Evolutionary conservation across 1,140 invertebrate genomes (phyloP), one percentile per base, ranked within the genome.

Genomic region (Brachionus paranguensis): DNA sequence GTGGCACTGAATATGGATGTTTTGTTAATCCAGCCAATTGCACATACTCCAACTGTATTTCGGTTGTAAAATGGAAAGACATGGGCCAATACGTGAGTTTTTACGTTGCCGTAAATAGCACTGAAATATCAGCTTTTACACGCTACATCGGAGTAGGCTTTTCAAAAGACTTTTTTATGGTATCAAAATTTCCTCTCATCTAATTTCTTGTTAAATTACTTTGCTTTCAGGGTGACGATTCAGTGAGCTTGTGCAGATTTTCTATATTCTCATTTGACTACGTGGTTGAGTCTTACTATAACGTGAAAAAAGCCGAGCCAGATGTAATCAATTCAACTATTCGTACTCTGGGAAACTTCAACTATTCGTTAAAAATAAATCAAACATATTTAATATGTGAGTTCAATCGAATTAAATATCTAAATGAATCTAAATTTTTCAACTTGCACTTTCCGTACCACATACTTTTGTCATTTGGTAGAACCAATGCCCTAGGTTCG

Each of bases 211-310:
- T 14, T 68, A 68, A 37, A 29, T 43, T 72, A 6, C 8, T 43
- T 43, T 17, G n/a, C 2, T 43, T 72, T 45, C 10, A 72, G 68
- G 72, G 72, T 3, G 43, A 76, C 12, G 72, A 76, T 27, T 76
- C 72, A 29, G 43, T 76, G 12, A 76, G 43, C 27, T 29, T 76
- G 33, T 76, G 72, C 43, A 53, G 78, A 64, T 60, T 81, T 41
- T 81, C 78, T 7, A 4, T 81, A 27, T 45, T 55, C 1, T 24
- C 78, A 43, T 14, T 0, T n/a, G 17, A 29, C 1, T 81, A 81
- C 33, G 53, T 45, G 17, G 78, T 81, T 11, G 78, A 81, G 64
- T n/a, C 78, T 3, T 81, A 43, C 60, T 81, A 81, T 20, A 81
- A 60, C 24, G 2, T 8, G 29, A 45, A 24, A 41, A 68, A 81